phyloP scores from a whole-genome alignment of 1,140 invertebrate species.

The Eupristina koningsbergeri region DNA sequence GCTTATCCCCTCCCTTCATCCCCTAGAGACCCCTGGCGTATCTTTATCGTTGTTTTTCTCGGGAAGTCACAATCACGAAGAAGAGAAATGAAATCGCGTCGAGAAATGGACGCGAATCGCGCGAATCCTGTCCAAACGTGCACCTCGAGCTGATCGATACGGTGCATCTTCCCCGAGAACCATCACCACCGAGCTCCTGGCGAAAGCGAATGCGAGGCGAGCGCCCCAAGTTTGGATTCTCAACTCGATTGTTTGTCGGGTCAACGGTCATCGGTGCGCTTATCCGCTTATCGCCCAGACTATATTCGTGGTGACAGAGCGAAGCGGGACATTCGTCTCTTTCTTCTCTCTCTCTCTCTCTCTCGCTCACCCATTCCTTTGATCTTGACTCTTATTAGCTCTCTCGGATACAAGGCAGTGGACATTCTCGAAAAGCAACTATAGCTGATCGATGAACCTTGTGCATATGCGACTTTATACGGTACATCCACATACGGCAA shows the following conservation, averaged over 20 bases:
- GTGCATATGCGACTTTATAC: neutral
- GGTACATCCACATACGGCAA: neutral
- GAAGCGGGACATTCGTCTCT: neutral
- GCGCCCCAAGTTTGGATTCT: conserved; percentile 57
- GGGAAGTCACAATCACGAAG: neutral
- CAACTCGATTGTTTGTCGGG: conserved; percentile 62
- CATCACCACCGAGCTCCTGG: neutral
- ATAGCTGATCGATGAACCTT: neutral
- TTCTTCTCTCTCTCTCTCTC: neutral
- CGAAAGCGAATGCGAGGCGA: conserved; percentile 30
- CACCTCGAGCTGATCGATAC: neutral
- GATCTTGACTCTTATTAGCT: no score
- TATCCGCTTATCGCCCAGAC: conserved; percentile 55
- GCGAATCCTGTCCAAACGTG: neutral
- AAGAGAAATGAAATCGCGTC: neutral
- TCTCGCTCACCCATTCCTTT: neutral
- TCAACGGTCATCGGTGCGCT: conserved; percentile 61
- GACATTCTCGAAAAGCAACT: conserved; percentile 19
- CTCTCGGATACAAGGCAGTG: no score
- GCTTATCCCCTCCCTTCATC: neutral
- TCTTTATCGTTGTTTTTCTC: neutral
- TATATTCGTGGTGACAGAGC: conserved; percentile 38
- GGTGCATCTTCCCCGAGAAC: no score
- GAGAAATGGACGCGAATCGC: neutral
- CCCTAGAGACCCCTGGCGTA: neutral